Conservation (phyloP, 1,140 invertebrate species). For the Drosophila repleta region DNA sequence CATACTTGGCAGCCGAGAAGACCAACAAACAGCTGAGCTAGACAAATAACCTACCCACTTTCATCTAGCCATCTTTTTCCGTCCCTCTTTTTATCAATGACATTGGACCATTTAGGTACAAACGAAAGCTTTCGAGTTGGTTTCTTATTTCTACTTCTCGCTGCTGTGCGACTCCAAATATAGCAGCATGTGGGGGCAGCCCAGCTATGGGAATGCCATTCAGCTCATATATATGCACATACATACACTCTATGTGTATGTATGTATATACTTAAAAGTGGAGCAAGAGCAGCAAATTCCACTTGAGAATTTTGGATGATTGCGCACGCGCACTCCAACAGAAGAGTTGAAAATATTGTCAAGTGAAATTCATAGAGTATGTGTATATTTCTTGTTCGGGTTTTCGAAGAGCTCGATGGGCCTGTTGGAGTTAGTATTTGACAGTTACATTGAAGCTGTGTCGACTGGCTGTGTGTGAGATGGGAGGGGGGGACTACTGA, state of each 20-base stretch:
- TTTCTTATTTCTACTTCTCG: neutral
- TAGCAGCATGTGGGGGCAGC: constrained; percentile 36
- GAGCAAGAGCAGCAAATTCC: constrained; percentile 72
- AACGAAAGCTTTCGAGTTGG: constrained; percentile 18
- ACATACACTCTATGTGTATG: neutral
- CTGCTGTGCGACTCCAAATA: constrained; percentile 13
- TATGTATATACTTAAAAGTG: constrained; percentile 47
- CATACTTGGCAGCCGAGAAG: constrained; percentile 28
- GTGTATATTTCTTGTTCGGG: constrained; percentile 40
- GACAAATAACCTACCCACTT: constrained; percentile 46
- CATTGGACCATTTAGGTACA: constrained; percentile 40
- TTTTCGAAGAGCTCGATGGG: constrained; percentile 43
- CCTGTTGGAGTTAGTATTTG: constrained; percentile 55
- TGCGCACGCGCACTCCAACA: constrained; percentile 68
- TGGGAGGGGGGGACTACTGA: constrained; percentile 20
- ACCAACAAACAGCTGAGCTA: constrained; percentile 2
- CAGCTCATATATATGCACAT: constrained; percentile 2
- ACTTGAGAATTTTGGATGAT: constrained; percentile 70
- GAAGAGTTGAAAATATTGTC: constrained; percentile 67
- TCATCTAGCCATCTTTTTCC: constrained; percentile 12
- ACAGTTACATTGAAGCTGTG: constrained; percentile 69
- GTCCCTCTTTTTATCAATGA: constrained; percentile 50
- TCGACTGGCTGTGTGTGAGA: neutral
- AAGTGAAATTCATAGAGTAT: constrained; percentile 70
- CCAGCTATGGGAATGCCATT: constrained; percentile 13